phyloP scores from a whole-genome alignment of 2,797 vertebrate genomes.

The Chelidonichthys spinosus region DNA sequence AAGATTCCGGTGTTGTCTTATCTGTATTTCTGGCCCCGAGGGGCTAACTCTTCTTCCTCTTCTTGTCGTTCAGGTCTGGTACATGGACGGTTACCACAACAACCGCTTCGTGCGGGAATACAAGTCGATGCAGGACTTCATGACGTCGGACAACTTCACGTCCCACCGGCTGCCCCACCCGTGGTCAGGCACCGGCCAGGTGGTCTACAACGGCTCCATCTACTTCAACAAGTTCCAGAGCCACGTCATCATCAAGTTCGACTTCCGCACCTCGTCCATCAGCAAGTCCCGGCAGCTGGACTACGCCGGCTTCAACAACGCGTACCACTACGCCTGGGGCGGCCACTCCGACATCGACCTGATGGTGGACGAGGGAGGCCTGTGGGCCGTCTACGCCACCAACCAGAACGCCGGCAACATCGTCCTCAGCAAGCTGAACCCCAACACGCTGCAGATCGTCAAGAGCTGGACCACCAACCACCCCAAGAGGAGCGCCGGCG shows the following conservation, averaged over 20 bases:
- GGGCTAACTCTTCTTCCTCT: not conserved
- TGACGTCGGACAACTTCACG: constrained; percentile 96
- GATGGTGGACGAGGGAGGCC: constrained; percentile 95
- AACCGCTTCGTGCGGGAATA: constrained; percentile 98
- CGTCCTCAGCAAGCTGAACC: constrained; percentile 96
- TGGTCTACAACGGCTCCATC: constrained; percentile 98
- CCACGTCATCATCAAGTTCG: constrained; percentile 96
- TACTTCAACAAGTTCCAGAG: constrained; percentile 99
- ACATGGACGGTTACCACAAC: constrained; percentile 99
- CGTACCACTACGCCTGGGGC: constrained; percentile 98
- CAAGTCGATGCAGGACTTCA: constrained; percentile 95
- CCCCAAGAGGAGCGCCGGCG: constrained; percentile 95
- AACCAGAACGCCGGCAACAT: constrained; percentile 98
- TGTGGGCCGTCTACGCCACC: constrained; percentile 98
- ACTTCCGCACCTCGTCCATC: constrained; percentile 93
- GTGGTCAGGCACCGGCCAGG: constrained; percentile 97
- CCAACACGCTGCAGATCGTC: constrained; percentile 91
- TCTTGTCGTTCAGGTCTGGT: constrained; percentile 89
- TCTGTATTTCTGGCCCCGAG: not conserved
- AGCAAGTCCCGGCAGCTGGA: constrained; percentile 95
- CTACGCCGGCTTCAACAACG: constrained; percentile 95
- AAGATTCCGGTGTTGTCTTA: constrained; percentile 14
- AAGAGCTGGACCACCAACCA: constrained; percentile 97
- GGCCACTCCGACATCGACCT: constrained; percentile 98
- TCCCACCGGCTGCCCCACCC: constrained; percentile 98